phyloP scores from a whole-genome alignment of 2,113 vertebrate genomes.

The Danio rerio region GRCz12tu NC_133194.1:48595001-48595500 shows the following conservation, averaged over 20 bases:
- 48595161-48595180: conserved; percentile 49
- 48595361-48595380: neutral
- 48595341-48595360: neutral
- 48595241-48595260: conserved; percentile 15
- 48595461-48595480: too few species aligned
- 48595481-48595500: too few species aligned
- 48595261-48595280: conserved; percentile 20
- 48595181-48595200: conserved; percentile 56
- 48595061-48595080: conserved; percentile 37
- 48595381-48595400: neutral
- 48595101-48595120: conserved; percentile 58
- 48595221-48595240: conserved; percentile 52
- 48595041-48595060: conserved; percentile 27
- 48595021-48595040: conserved; percentile 20
- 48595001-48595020: neutral
- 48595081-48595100: conserved; percentile 14
- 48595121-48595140: conserved; percentile 62
- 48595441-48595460: too few species aligned
- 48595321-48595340: neutral
- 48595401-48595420: too few species aligned
- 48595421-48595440: too few species aligned
- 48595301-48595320: conserved; percentile 3
- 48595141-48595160: conserved; percentile 62
- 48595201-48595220: conserved; percentile 35
- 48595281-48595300: neutral